phyloP scores from a whole-genome alignment of 2,888 invertebrate genomes.

The Luperina nickerlii region DNA sequence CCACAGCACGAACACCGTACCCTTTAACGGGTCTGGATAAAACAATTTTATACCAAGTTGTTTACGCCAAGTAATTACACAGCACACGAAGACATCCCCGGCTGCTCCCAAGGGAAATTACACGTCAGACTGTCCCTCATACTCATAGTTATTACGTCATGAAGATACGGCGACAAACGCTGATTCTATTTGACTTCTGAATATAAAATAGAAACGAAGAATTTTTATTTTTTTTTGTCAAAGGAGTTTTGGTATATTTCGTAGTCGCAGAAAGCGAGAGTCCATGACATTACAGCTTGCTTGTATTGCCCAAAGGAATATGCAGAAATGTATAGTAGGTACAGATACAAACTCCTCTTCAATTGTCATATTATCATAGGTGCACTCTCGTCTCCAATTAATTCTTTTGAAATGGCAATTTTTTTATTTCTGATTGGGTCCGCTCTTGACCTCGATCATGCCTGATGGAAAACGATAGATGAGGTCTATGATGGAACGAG shows the following conservation, averaged over 20 bases:
- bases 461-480: too few species aligned
- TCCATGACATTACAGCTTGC: neutral
- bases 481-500: too few species aligned
- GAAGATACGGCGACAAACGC: constrained; percentile 66
- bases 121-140: constrained; percentile 66
- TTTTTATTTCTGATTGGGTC: too few species aligned
- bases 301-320: constrained; percentile 6
- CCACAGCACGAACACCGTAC: neutral
- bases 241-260: constrained; percentile 38
- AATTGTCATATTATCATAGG: too few species aligned
- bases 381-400: neutral
- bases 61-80: constrained; percentile 73
- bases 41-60: constrained; percentile 69
- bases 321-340: neutral
- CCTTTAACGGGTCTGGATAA: constrained; percentile 52
- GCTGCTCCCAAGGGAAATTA: constrained; percentile 72
- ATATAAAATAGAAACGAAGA: constrained; percentile 69
- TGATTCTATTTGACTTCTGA: constrained; percentile 72
- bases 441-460: too few species aligned
- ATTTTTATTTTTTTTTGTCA: constrained; percentile 48
- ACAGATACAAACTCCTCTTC: neutral
- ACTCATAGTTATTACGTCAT: constrained; percentile 72
- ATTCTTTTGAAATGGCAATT: too few species aligned
- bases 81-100: constrained; percentile 61
- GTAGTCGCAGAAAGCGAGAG: neutral